Conservation (phyloP, 1,140 invertebrate genomes). For the Brachionus manjavacas region DNA sequence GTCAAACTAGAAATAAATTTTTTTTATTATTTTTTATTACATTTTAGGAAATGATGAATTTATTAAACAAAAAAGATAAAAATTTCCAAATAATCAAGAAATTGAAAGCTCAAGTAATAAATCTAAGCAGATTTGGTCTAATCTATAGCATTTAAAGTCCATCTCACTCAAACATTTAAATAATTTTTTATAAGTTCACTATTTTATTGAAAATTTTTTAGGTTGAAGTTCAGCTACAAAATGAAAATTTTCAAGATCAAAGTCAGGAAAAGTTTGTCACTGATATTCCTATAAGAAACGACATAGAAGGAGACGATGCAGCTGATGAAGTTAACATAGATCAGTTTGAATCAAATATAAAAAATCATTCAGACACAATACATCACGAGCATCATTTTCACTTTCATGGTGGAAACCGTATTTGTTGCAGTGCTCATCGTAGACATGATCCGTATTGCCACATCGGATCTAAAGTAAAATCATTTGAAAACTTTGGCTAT, state of each 20-base stretch:
- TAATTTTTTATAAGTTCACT: neutral
- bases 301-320: slow-evolving; percentile 26
- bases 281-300: neutral
- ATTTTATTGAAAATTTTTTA: neutral
- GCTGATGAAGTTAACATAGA: slow-evolving; percentile 29
- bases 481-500: slow-evolving; percentile 35
- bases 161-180: neutral
- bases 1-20: no score
- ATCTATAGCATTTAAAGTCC: neutral
- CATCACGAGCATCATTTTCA: slow-evolving; percentile 21
- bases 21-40: no score
- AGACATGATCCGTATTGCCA: slow-evolving; percentile 31
- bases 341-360: neutral
- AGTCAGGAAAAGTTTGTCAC: slow-evolving; percentile 6
- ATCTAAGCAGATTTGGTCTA: no score
- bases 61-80: no score
- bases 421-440: slow-evolving; percentile 37
- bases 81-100: no score
- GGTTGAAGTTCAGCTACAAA: neutral
- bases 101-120: no score
- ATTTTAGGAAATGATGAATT: no score
- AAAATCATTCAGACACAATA: neutral
- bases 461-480: slow-evolving; percentile 20
- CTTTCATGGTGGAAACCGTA: neutral
- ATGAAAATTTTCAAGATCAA: slow-evolving; percentile 19